Conservation (phyloP, 1,140 invertebrate species). For the Drosophila subobscura region DNA sequence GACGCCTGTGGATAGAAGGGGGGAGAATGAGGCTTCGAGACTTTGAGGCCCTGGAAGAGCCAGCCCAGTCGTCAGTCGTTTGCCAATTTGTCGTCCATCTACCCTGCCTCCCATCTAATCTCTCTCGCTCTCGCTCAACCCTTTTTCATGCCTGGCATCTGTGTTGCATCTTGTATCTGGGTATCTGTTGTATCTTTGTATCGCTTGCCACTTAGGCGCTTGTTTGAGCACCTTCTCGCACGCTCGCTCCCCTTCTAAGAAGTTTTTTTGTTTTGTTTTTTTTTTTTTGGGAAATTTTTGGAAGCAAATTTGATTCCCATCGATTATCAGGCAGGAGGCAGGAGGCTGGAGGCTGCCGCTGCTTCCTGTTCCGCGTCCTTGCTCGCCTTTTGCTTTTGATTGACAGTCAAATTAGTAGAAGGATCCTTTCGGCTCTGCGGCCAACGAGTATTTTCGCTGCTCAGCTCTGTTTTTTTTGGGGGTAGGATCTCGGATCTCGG, state of each 20-base stretch:
- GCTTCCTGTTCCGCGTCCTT: constrained; percentile 3
- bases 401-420: constrained; percentile 78
- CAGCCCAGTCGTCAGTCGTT: constrained; percentile 2
- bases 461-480: constrained; percentile 15
- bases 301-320: constrained; percentile 79
- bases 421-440: constrained; percentile 10
- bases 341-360: constrained; percentile 3
- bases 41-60: background rate
- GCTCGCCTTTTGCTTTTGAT: constrained; percentile 57
- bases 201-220: constrained; percentile 25
- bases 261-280: too few species aligned
- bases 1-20: background rate
- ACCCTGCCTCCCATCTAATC: constrained; percentile 51
- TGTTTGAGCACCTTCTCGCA: background rate
- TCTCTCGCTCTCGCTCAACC: constrained; percentile 21
- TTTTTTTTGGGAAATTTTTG: constrained; percentile 6
- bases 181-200: constrained; percentile 34
- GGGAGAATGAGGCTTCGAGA: constrained; percentile 10
- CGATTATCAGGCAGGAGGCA: constrained; percentile 63
- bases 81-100: constrained; percentile 66
- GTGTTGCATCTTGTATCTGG: constrained; percentile 14
- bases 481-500: constrained; percentile 19
- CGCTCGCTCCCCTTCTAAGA: too few species aligned
- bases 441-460: constrained; percentile 6
- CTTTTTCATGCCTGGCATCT: constrained; percentile 25